Percentiles rank a stretch among this genome's conserved stretches.
Evolutionary conservation across 1,140 invertebrate genomes (phyloP).

Genomic region (Linepithema humile): DNA sequence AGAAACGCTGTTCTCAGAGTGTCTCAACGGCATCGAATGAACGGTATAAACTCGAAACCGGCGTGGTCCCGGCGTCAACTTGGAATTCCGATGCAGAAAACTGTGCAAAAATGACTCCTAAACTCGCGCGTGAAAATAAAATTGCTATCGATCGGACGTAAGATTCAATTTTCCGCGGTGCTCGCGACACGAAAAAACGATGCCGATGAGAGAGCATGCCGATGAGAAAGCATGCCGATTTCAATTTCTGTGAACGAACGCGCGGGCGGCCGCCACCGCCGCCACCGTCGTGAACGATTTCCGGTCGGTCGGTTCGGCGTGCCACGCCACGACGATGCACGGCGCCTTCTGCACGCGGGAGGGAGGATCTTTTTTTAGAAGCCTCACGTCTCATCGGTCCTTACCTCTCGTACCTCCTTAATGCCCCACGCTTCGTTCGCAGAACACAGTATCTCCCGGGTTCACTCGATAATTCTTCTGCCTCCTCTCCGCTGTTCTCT

Average conservation of each 20-base stretch:
- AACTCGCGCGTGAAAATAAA: too few relatives aligned
- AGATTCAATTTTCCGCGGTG: too few relatives aligned
- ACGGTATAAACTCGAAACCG: background rate
- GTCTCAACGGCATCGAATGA: background rate
- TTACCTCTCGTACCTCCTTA: conserved; percentile 62
- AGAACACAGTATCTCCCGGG: conserved; percentile 39
- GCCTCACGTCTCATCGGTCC: conserved; percentile 28
- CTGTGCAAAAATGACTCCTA: background rate
- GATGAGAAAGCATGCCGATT: too few relatives aligned
- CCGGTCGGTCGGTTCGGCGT: conserved; percentile 66
- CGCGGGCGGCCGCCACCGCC: conserved; percentile 36
- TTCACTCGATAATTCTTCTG: conserved; percentile 51
- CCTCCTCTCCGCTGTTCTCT: conserved; percentile 27
- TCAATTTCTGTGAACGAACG: background rate
- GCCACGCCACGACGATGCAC: conserved; percentile 68
- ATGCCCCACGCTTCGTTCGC: conserved; percentile 32
- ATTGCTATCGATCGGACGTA: too few relatives aligned
- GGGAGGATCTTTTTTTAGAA: conserved; percentile 66
- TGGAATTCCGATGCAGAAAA: too few relatives aligned
- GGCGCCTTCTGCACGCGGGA: conserved; percentile 24
- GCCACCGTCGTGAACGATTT: conserved; percentile 62
- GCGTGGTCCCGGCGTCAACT: too few relatives aligned
- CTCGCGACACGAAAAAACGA: too few relatives aligned
- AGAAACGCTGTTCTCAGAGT: background rate
- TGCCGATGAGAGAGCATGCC: too few relatives aligned